Conservation (phyloP, 1,140 invertebrate genomes). For the Phthorimaea operculella region DNA sequence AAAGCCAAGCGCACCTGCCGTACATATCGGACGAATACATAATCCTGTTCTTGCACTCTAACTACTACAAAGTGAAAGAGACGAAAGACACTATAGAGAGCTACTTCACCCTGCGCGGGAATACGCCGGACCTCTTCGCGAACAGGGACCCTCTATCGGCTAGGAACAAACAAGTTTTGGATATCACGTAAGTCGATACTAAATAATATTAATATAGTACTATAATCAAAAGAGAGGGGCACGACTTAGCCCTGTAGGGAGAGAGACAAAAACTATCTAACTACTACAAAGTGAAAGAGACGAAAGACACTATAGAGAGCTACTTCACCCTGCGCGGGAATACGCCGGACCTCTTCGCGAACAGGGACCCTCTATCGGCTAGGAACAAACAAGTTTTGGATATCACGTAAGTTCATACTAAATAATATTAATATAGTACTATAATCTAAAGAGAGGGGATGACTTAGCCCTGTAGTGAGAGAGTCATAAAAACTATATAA, state of each 20-base stretch:
- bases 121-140: conserved; percentile 66
- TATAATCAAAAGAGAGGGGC: no score
- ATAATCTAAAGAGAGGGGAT: no score
- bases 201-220: no score
- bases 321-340: conserved; percentile 70
- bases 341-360: conserved; percentile 66
- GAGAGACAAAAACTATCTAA: no score
- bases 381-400: conserved; percentile 64
- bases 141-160: conserved; percentile 63
- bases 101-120: conserved; percentile 69
- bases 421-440: no score
- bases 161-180: conserved; percentile 61
- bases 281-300: conserved; percentile 69
- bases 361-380: conserved; percentile 61
- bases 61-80: conserved; percentile 69
- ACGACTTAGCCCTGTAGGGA: no score
- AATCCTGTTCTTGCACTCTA: conserved; percentile 70
- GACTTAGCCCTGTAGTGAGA: no score
- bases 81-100: conserved; percentile 70
- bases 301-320: conserved; percentile 69
- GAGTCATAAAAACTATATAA: no score
- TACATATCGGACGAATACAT: conserved; percentile 70
- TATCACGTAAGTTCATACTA: conserved; percentile 67
- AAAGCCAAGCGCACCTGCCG: conserved; percentile 68
- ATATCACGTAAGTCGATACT: conserved; percentile 68